phyloP scores from a whole-genome alignment of 2,797 vertebrate species.

The Pangasius macronema region DNA sequence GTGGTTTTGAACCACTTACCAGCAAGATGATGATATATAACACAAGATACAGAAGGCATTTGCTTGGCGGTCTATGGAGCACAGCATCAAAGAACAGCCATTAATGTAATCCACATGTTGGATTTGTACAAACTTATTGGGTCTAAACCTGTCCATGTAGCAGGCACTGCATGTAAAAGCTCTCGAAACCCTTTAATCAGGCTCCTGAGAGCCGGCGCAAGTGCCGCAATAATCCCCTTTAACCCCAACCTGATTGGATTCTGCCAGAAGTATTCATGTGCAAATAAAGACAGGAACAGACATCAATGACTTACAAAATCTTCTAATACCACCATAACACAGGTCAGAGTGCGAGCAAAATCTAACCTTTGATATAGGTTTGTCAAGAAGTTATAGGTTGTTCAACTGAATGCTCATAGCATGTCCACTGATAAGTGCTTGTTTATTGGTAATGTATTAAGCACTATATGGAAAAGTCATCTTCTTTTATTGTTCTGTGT shows the following conservation, averaged over 20 bases:
- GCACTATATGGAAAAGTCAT: background rate
- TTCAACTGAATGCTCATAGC: background rate
- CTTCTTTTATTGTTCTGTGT: background rate
- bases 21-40: background rate
- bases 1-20: background rate
- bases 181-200: slow-evolving; percentile 55
- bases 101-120: background rate
- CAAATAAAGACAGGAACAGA: slow-evolving; percentile 41
- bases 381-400: background rate
- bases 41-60: background rate
- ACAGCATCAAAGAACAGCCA: background rate
- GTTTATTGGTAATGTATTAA: background rate
- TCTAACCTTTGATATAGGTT: background rate
- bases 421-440: slow-evolving; percentile 18
- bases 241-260: slow-evolving; percentile 58
- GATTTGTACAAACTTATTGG: slow-evolving; percentile 34
- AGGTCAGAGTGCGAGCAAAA: slow-evolving; percentile 7
- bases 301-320: slow-evolving; percentile 37
- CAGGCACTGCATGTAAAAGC: slow-evolving; percentile 46
- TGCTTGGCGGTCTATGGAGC: background rate
- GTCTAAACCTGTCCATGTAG: slow-evolving; percentile 47
- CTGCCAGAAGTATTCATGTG: slow-evolving; percentile 43
- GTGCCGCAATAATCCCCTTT: slow-evolving; percentile 51
- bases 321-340: slow-evolving; percentile 26
- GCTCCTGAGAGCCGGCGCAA: slow-evolving; percentile 43